phyloP scores from a whole-genome alignment of 2,113 vertebrate species.

The Atrichornis clamosus region DNA sequence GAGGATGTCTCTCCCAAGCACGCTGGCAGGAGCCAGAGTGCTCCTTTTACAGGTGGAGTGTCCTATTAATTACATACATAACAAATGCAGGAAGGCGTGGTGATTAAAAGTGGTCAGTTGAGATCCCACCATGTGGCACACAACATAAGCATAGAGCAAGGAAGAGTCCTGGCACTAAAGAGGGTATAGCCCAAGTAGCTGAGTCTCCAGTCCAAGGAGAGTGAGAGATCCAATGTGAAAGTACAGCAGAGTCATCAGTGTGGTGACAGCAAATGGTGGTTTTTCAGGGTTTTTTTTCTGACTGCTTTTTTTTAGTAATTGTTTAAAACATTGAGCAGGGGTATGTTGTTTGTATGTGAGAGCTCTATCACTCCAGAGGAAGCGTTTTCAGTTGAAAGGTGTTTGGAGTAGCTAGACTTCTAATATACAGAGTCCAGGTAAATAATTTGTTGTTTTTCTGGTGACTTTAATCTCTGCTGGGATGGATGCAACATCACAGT shows the following conservation, averaged over 20 bases:
- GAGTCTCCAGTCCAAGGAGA: not conserved
- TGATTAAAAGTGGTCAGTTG: not conserved
- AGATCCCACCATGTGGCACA: not conserved
- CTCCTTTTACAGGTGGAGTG: slow-evolving; percentile 89
- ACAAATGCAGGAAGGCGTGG: not conserved
- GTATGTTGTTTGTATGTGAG: not conserved
- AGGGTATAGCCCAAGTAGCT: not conserved
- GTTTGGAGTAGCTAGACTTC: not conserved
- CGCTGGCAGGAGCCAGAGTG: slow-evolving; percentile 61
- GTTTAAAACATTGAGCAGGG: not conserved
- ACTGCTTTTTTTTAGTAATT: not conserved
- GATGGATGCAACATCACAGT: not conserved
- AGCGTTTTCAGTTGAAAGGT: not conserved
- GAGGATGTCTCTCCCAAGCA: slow-evolving; percentile 18
- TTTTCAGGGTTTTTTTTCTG: not conserved
- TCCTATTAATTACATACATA: not conserved
- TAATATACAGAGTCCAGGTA: not conserved
- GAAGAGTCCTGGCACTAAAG: not conserved
- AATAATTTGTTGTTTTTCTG: not conserved
- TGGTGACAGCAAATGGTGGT: not conserved
- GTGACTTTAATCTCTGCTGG: not conserved
- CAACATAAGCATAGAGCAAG: not conserved
- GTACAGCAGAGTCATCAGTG: not conserved
- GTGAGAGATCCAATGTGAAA: not conserved
- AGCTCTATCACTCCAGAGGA: not conserved